Conservation (phyloP, 2,888 invertebrate genomes). For the Tipula vernalis region DNA sequence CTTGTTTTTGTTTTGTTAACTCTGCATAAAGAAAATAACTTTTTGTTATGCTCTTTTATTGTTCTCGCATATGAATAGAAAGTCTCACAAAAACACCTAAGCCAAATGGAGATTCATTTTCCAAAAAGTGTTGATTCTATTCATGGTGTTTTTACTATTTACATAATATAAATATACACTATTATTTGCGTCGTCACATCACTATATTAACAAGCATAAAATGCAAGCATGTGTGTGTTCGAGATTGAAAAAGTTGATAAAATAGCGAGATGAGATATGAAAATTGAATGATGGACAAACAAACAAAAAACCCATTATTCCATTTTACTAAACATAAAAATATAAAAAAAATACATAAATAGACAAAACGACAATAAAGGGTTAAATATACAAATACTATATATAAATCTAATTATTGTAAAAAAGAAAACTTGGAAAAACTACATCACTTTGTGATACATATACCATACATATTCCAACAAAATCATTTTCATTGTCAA, state of each 20-base stretch:
- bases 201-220: background rate
- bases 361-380: background rate
- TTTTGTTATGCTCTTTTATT: background rate
- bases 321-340: background rate
- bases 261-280: background rate
- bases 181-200: background rate
- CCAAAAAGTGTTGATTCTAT: background rate
- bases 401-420: background rate
- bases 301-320: background rate
- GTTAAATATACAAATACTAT: background rate
- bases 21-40: background rate
- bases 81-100: background rate
- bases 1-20: background rate
- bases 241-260: background rate
- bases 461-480: background rate
- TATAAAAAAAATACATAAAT: background rate
- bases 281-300: background rate
- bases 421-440: background rate
- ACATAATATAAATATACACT: background rate
- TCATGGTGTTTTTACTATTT: background rate
- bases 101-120: background rate
- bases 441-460: background rate
- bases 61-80: background rate
- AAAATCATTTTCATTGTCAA: background rate
- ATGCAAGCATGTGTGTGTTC: background rate